Percentiles rank a stretch among this genome's conserved stretches.
These are phyloP conservation scores for Halocaridina rubra DNA, from an alignment of 2,888 invertebrate species.

Conservation along the genomic window DNA sequence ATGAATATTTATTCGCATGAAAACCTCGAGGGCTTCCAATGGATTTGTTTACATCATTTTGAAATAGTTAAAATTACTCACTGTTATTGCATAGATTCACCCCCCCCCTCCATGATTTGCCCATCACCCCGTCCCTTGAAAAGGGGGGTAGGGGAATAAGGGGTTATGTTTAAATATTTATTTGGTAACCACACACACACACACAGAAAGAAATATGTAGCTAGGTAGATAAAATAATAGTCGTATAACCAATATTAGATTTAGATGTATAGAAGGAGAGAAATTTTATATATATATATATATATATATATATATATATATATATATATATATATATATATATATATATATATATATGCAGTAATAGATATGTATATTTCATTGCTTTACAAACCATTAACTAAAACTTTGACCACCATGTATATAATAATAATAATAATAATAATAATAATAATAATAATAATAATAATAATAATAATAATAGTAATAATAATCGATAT, in stretches of 20 bases:
- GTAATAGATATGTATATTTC: neutral
- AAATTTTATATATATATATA: neutral
- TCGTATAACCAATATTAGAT: neutral
- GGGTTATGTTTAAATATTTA: too few species aligned
- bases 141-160: too few species aligned
- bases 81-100: too few species aligned
- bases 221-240: neutral
- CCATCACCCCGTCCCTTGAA: too few species aligned
- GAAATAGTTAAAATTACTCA: too few species aligned
- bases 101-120: too few species aligned
- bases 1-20: too few species aligned
- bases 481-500: neutral
- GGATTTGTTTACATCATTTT: too few species aligned
- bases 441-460: too few species aligned
- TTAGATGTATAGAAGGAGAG: neutral
- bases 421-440: too few species aligned
- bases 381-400: neutral
- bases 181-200: neutral
- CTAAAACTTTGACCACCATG: too few species aligned
- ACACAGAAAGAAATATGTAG: neutral
- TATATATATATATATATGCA: neutral
- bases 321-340: neutral
- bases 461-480: neutral
- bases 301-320: neutral
- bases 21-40: too few species aligned